Evolutionary conservation across 2,797 vertebrate species (phyloP).

Genomic region (Loris lydekkerianus): DNA sequence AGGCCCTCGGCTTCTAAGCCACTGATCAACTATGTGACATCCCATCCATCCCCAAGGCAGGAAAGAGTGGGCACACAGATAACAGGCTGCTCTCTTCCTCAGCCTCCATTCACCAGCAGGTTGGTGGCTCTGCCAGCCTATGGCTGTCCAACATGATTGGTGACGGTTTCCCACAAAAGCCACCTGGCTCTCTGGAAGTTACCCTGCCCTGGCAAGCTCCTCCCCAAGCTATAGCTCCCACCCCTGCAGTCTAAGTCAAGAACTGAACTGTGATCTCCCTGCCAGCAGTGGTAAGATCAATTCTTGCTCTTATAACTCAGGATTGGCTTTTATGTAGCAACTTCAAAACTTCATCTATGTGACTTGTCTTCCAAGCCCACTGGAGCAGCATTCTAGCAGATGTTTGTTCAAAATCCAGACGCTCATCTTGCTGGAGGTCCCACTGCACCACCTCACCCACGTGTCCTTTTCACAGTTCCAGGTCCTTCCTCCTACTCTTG

Average conservation of each 20-base stretch:
- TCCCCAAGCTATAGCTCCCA: not conserved
- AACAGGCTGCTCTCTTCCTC: not conserved
- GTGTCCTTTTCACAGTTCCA: not conserved
- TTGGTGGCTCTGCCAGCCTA: not conserved
- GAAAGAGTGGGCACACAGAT: not conserved
- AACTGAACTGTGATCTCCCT: not conserved
- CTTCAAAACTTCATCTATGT: not conserved
- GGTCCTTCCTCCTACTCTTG: not conserved
- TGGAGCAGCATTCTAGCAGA: not conserved
- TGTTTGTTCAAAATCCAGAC: not conserved
- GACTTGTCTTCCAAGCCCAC: not conserved
- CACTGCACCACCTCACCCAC: not conserved
- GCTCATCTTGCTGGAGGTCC: rapidly evolving
- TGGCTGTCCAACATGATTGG: not conserved
- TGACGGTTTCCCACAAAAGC: not conserved
- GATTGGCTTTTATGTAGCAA: constrained; percentile 2
- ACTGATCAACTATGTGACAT: not conserved
- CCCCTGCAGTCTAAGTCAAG: rapidly evolving
- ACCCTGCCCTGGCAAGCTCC: not conserved
- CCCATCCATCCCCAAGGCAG: not conserved
- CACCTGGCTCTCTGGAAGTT: not conserved
- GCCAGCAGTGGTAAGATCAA: not conserved
- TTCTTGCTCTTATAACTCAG: not conserved
- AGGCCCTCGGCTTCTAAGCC: not conserved
- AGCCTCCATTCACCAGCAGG: not conserved